Base-by-base conservation (phyloP, 2,888 invertebrate species). In the Epinotia demarniana region DNA sequence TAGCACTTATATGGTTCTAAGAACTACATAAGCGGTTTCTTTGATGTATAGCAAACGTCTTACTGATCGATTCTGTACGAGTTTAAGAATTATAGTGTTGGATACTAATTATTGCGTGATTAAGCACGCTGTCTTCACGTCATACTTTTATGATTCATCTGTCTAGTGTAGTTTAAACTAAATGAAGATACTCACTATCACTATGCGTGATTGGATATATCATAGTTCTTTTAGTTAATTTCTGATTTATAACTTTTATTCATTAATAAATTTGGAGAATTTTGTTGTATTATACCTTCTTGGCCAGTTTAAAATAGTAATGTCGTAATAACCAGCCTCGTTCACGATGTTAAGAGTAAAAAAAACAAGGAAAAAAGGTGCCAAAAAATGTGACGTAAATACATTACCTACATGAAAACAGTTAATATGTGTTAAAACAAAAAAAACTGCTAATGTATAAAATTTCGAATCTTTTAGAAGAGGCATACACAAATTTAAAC, bases 31-130 rank as follows among this genome's bases (percentile, higher is more conserved):
- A 43, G 49, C 55, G 53, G 33, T 13, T 43, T 43, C 19, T 74
- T 58, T 74, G 74, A 74, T 63, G n/a, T 64, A 74, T 63, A 49
- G 57, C 58, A 33, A 8, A 19, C 43, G 70, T 70, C 70, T 23
- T 4, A 23, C 16, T 75, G 75, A 75, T 75, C 53, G 23, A 75
- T 75, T 53, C 9, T 57, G 33, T 19, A 33, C 61, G 13, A 39
- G 64, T 49, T 49, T 19, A 55, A 23, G 64, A 75, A 6, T 70
- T 49, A 70, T 70, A n/a, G 27, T 18, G 18, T 12, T 43, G 18
- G 60, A 49, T 70, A 64, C 46, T 64, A 64, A 49, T 27, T 70
- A 23, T 60, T 27, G 39, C 13, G 13, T 61, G 49, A 60, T 18
- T 0, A 70, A 57, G 8, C 16, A 18, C 13, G 19, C 58, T 69